phyloP scores from a whole-genome alignment of 2,888 invertebrate species.

The Seira sanloemensis region DNA sequence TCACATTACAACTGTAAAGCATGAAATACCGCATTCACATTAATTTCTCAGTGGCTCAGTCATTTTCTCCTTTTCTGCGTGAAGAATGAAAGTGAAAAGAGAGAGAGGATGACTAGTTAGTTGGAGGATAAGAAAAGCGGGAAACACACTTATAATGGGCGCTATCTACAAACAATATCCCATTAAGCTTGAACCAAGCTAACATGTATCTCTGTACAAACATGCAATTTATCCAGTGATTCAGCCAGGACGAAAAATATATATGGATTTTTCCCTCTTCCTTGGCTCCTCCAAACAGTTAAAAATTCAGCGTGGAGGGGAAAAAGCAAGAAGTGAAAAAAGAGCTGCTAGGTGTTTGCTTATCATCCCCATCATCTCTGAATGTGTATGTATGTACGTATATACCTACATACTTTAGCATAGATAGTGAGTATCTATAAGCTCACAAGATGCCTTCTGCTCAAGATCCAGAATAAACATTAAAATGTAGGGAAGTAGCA shows the following conservation, averaged over 20 bases:
- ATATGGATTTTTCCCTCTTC: neutral
- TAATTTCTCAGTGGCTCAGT: neutral
- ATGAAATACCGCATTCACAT: constrained; percentile 17
- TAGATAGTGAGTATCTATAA: too few relatives aligned
- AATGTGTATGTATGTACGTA: neutral
- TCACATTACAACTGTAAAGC: neutral
- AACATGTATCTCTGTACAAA: neutral
- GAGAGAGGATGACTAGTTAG: neutral
- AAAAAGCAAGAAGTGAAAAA: neutral
- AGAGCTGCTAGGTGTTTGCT: constrained; percentile 6
- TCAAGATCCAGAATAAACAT: too few relatives aligned
- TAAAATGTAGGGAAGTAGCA: neutral
- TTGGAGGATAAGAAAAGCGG: neutral
- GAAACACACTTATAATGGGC: constrained; percentile 14
- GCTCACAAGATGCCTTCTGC: too few relatives aligned
- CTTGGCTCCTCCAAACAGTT: neutral
- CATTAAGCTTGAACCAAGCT: neutral
- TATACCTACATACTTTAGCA: too few relatives aligned
- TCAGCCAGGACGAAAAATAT: neutral
- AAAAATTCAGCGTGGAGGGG: neutral
- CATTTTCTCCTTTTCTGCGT: neutral
- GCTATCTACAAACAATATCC: neutral
- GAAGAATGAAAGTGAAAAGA: neutral
- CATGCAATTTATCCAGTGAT: neutral
- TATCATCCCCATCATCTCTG: constrained; percentile 10